Evolutionary conservation across 2,888 invertebrate genomes (phyloP).

Genomic region (Lysandra bellargus): DNA sequence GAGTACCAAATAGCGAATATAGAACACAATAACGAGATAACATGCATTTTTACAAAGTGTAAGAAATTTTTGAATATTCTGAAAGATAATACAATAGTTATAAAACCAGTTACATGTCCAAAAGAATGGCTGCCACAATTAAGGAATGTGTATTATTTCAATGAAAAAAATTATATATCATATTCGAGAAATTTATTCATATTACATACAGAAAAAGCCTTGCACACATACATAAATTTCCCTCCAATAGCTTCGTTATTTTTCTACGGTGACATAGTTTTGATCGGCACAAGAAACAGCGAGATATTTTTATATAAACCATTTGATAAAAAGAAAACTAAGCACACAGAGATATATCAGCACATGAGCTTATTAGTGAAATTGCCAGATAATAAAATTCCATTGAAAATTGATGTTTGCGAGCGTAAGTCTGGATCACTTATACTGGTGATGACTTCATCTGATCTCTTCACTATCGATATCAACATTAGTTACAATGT

Average conservation of each 20-base stretch:
- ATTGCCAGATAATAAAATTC: constrained; percentile 62
- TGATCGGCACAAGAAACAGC: constrained; percentile 59
- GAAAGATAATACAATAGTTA: constrained; percentile 45
- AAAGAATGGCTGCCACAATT: constrained; percentile 64
- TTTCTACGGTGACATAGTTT: constrained; percentile 63
- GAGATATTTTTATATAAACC: constrained; percentile 63
- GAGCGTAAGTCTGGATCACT: constrained; percentile 63
- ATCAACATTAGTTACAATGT: constrained; percentile 64
- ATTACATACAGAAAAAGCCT: constrained; percentile 60
- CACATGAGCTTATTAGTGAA: constrained; percentile 47
- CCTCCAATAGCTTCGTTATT: constrained; percentile 64
- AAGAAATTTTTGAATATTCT: constrained; percentile 58
- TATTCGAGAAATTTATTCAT: constrained; percentile 66
- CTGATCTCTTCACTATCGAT: constrained; percentile 58
- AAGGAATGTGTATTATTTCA: constrained; percentile 56
- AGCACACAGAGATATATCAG: constrained; percentile 57
- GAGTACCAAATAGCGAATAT: constrained; percentile 63
- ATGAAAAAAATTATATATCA: constrained; percentile 63
- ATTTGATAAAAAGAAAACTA: constrained; percentile 49
- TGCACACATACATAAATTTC: constrained; percentile 65
- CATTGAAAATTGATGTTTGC: constrained; percentile 62
- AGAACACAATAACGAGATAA: constrained; percentile 48
- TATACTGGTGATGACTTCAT: constrained; percentile 60
- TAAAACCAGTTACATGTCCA: constrained; percentile 54
- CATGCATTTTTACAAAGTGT: constrained; percentile 61